These are phyloP conservation scores for Harpegnathos saltator DNA, from an alignment of 1,140 invertebrate genomes.

Conservation along the genomic window DNA sequence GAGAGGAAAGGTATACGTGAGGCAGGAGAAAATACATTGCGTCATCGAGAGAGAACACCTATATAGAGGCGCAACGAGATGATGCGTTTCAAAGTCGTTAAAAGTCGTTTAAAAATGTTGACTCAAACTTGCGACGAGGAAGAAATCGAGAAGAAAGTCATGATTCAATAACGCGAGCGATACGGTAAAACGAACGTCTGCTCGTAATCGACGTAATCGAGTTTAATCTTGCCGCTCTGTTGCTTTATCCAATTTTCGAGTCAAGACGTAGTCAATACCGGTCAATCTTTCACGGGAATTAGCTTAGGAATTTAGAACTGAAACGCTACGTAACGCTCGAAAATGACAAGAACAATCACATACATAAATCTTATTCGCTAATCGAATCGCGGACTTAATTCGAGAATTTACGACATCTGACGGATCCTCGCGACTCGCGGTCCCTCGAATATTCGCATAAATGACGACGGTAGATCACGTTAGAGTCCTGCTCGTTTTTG, in stretches of 20 bases:
- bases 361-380: conserved; percentile 29
- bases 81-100: neutral
- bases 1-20: neutral
- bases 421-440: neutral
- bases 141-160: neutral
- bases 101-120: neutral
- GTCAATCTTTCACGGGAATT: conserved; percentile 29
- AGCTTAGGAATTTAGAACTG: neutral
- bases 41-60: neutral
- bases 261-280: conserved; percentile 12
- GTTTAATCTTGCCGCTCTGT: conserved; percentile 21
- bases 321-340: neutral
- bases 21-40: neutral
- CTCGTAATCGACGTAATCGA: neutral
- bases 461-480: neutral
- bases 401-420: conserved; percentile 2
- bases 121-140: neutral
- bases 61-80: neutral
- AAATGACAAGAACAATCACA: conserved; percentile 1
- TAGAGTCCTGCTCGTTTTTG: neutral
- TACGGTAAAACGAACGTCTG: neutral
- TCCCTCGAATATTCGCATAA: conserved; percentile 17
- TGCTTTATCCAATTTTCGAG: conserved; percentile 16
- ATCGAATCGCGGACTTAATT: conserved; percentile 19
- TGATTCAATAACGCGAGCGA: neutral